Conservation (phyloP, 2,888 invertebrate genomes). For the Phorcus lineatus region DNA sequence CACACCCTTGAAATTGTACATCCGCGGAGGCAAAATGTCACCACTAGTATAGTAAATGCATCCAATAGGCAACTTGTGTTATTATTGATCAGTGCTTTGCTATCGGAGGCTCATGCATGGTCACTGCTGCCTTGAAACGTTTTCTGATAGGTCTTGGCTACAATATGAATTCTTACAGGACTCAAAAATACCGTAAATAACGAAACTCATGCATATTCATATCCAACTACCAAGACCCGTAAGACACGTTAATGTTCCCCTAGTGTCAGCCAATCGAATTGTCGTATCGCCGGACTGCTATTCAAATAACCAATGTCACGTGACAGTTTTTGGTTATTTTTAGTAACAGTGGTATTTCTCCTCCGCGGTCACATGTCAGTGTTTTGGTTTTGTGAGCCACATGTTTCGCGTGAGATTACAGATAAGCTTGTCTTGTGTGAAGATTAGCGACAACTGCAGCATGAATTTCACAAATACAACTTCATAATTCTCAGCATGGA, state of each 20-base stretch:
- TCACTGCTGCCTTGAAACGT: background rate
- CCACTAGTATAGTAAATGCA: slow-evolving; percentile 14
- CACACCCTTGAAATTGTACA: slow-evolving; percentile 35
- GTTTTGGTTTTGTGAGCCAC: slow-evolving; percentile 4
- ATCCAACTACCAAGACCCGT: slow-evolving; percentile 39
- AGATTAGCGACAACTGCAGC: too few species aligned
- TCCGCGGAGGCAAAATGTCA: slow-evolving; percentile 33
- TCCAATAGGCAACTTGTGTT: background rate
- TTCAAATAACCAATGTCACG: background rate
- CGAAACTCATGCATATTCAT: slow-evolving; percentile 44
- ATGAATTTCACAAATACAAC: too few species aligned
- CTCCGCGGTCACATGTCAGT: slow-evolving; percentile 13
- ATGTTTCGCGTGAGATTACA: background rate
- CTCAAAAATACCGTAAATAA: slow-evolving; percentile 20
- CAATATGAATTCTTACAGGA: background rate
- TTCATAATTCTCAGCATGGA: too few species aligned
- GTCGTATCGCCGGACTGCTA: background rate
- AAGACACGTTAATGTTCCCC: slow-evolving; percentile 49
- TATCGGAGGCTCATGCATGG: background rate
- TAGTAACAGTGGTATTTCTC: slow-evolving; percentile 9
- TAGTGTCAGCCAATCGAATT: slow-evolving; percentile 44
- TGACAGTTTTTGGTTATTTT: background rate
- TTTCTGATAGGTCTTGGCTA: background rate
- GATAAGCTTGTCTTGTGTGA: background rate
- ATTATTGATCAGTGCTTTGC: background rate